Conservation (phyloP, 2,888 invertebrate species). For the Drosophila nigritarsus region DNA sequence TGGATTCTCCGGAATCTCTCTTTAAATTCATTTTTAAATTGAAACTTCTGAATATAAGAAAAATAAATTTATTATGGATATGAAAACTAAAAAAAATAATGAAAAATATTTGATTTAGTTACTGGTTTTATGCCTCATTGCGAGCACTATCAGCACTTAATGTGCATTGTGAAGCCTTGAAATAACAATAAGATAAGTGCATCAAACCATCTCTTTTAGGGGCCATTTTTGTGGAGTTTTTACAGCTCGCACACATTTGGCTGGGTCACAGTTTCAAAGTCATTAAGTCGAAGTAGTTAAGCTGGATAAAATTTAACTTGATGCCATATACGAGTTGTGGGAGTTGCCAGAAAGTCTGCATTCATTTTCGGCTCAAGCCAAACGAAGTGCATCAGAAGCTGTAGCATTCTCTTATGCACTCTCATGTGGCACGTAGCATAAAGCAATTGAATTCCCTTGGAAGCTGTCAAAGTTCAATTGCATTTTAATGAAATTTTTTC, state of each 20-base stretch:
- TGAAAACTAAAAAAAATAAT: neutral
- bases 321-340: slow-evolving; percentile 14
- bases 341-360: slow-evolving; percentile 18
- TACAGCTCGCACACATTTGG: slow-evolving; percentile 7
- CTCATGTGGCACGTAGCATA: slow-evolving; percentile 35
- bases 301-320: slow-evolving; percentile 15
- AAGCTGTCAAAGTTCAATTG: slow-evolving; percentile 63
- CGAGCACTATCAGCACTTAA: neutral
- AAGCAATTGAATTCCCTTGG: slow-evolving; percentile 60
- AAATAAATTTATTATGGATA: neutral
- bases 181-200: neutral
- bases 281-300: slow-evolving; percentile 51
- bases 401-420: slow-evolving; percentile 35
- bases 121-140: neutral
- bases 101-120: neutral
- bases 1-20: slow-evolving; percentile 8
- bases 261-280: slow-evolving; percentile 41
- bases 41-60: neutral
- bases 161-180: neutral
- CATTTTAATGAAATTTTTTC: slow-evolving; percentile 61
- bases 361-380: slow-evolving; percentile 17
- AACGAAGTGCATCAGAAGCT: slow-evolving; percentile 1
- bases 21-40: neutral
- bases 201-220: neutral
- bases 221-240: slow-evolving; percentile 7